These are phyloP conservation scores for Elaphurus davidianus DNA, from an alignment of 2,113 vertebrate genomes.

Conservation along the genomic window DNA sequence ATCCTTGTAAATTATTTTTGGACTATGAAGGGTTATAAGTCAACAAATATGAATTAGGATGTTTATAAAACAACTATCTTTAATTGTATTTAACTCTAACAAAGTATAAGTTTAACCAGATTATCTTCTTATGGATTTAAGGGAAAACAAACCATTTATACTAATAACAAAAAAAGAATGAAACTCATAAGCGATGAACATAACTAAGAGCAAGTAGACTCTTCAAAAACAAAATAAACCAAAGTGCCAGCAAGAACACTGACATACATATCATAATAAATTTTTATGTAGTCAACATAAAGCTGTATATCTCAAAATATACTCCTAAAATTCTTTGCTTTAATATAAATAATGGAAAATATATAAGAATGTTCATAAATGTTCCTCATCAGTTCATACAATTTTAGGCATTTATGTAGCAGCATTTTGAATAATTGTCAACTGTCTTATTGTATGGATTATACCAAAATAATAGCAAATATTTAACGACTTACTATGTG, in stretches of 20 bases:
- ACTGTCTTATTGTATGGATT: not conserved
- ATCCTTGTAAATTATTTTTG: not conserved
- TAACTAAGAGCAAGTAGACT: not conserved
- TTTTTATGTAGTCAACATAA: not conserved
- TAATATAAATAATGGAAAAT: not conserved
- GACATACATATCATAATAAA: not conserved
- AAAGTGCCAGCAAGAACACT: not conserved
- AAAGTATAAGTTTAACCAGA: not conserved
- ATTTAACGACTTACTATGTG: not conserved
- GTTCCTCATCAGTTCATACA: not conserved
- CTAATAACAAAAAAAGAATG: not conserved
- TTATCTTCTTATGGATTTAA: not conserved
- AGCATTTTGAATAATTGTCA: constrained; percentile 5
- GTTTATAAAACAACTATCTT: not conserved
- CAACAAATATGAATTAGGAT: not conserved
- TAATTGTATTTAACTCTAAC: not conserved
- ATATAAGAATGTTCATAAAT: not conserved
- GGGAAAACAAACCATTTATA: not conserved
- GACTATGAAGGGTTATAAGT: not conserved
- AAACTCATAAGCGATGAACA: not conserved
- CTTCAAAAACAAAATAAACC: not conserved
- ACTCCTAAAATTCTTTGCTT: not conserved
- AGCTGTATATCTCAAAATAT: not conserved
- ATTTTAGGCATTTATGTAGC: not conserved
- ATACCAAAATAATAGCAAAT: constrained; percentile 28